Evolutionary conservation across 2,113 vertebrate genomes (phyloP), one percentile per base, ranked within the genome.

Genomic region (Rynchops niger): DNA sequence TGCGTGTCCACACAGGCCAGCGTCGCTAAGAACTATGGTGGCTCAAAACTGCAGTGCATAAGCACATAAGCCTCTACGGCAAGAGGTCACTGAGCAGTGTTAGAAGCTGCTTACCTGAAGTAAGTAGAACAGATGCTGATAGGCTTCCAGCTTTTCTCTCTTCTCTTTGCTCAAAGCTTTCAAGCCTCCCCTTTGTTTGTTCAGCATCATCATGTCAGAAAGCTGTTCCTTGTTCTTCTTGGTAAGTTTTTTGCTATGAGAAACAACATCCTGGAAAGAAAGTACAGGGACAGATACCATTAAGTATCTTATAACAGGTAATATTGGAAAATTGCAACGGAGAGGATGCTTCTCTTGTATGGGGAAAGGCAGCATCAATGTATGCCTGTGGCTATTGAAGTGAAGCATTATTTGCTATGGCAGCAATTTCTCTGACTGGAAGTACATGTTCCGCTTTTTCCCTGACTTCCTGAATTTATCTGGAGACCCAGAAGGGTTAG

Each of bases 101-200:
- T 61, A n/a, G 36, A 78, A 69, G 59, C 52, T 62, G 45, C 77
- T 78, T 88, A 99, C 99, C 98, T 99, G 99, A 90, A 99, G 77
- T 17, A 99, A 97, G 92, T 99, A 99, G 85, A 99, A 99, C 15
- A 99, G 98, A 86, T 99, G 98, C 96, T 99, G 99, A 95, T 99
- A 99, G 15, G 99, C 99, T 80, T 99, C 99, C 96, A 99, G 95
- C 73, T 99, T 99, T 82, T 99, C 97, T 72, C 99, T 98, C 97
- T 99, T 99, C 97, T 99, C 99, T 96, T 99, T 99, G 98, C 99
- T 99, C 84, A 99, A 93, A 21, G 99, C 99, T 98, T 99, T 99
- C 84, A 99, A 98, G 27, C 99, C 99, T 29, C 99, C 99, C 34
- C 97, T 98, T 93, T 99, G 99, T 95, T 99, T 99, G 96, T 99